Percentiles rank a stretch among this genome's conserved stretches.
These are phyloP conservation scores for Dermatemys mawii DNA, from an alignment of 2,113 vertebrate species.

Conservation along the genomic window DNA sequence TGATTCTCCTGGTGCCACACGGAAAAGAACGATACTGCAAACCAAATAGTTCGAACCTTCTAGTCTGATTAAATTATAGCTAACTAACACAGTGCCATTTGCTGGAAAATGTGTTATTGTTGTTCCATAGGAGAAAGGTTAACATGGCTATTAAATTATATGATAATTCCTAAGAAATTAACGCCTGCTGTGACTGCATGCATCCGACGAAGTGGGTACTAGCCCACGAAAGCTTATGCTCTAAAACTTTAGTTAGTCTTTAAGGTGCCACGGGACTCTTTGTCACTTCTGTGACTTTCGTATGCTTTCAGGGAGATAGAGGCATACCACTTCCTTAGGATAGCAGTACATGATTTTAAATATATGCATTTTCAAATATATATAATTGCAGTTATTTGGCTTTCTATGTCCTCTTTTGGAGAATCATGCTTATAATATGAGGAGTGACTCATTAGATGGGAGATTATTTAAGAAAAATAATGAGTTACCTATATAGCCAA, in stretches of 20 bases:
- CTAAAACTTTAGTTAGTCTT: too few relatives aligned
- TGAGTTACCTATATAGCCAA: background rate
- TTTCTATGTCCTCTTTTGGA: background rate
- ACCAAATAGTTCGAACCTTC: background rate
- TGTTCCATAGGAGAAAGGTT: background rate
- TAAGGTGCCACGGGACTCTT: too few relatives aligned
- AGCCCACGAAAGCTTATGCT: too few relatives aligned
- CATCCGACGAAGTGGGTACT: too few relatives aligned
- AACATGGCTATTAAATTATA: background rate
- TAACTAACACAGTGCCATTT: background rate
- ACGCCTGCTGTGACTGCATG: background rate
- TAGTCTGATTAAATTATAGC: background rate
- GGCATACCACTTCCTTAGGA: background rate
- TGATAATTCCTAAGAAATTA: background rate
- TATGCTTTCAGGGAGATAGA: background rate
- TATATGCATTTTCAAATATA: background rate
- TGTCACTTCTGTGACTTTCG: background rate
- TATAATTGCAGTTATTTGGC: background rate
- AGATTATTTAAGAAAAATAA: background rate
- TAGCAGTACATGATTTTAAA: constrained; percentile 11
- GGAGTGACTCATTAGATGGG: background rate
- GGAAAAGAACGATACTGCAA: background rate
- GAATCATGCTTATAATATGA: background rate
- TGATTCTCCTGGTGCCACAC: too few relatives aligned
- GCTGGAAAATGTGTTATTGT: background rate